phyloP scores from a whole-genome alignment of 2,888 invertebrate genomes.

The Neoascia interrupta region DNA sequence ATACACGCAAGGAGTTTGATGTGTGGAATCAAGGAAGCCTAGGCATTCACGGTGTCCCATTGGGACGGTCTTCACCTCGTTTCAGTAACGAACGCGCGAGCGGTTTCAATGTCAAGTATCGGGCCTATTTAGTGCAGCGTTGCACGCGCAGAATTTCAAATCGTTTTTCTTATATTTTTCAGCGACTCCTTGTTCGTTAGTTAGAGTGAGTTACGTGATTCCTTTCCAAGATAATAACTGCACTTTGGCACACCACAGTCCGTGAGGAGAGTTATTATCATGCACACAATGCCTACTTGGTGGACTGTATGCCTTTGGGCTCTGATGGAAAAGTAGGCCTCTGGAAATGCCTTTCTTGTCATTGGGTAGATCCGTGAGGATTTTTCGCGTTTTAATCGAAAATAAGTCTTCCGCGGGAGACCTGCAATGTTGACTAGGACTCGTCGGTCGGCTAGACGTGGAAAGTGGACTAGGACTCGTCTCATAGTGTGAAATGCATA shows the following conservation, averaged over 20 bases:
- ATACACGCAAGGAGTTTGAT: not conserved
- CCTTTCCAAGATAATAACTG: constrained; percentile 71
- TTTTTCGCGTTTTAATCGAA: constrained; percentile 70
- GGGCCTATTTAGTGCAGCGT: constrained; percentile 48
- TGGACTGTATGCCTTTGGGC: constrained; percentile 46
- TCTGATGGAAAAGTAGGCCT: too few relatives aligned
- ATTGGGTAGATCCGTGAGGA: constrained; percentile 28
- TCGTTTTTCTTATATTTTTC: not conserved
- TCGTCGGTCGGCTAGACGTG: constrained; percentile 35
- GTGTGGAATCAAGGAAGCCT: constrained; percentile 9
- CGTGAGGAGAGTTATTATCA: constrained; percentile 69
- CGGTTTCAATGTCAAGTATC: constrained; percentile 66
- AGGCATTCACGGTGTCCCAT: constrained; percentile 50
- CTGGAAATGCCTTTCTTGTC: constrained; percentile 19
- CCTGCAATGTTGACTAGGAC: too few relatives aligned
- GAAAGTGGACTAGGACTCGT: constrained; percentile 42
- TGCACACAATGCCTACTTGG: constrained; percentile 40
- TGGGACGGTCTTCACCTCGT: constrained; percentile 60
- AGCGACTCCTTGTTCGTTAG: not conserved
- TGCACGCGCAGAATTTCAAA: constrained; percentile 7
- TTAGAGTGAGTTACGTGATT: constrained; percentile 60
- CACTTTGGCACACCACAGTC: constrained; percentile 71
- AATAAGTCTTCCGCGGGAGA: constrained; percentile 66
- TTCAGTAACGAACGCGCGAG: too few relatives aligned
- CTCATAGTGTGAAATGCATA: constrained; percentile 44